phyloP scores from a whole-genome alignment of 2,888 invertebrate species.

The Timandra comae region DNA sequence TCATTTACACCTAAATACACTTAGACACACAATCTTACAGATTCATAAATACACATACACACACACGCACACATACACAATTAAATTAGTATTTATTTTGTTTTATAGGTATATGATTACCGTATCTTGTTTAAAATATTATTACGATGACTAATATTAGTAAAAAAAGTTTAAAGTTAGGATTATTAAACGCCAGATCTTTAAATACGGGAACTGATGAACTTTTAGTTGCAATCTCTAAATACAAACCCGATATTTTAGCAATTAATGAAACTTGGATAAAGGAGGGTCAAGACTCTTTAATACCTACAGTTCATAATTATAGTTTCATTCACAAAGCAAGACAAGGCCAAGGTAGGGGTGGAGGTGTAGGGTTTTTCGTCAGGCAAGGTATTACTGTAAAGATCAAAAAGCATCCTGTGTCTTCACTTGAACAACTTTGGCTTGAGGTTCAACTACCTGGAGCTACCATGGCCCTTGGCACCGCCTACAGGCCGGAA shows the following conservation, averaged over 20 bases:
- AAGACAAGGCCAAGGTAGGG: background rate
- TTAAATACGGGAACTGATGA: conserved; percentile 24
- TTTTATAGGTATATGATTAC: no score
- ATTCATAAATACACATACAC: no score
- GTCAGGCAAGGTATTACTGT: conserved; percentile 8
- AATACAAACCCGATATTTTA: conserved; percentile 12
- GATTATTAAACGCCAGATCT: conserved; percentile 21
- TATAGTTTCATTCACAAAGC: conserved; percentile 5
- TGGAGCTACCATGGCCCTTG: conserved; percentile 15
- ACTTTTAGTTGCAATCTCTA: conserved; percentile 8
- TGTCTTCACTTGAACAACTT: conserved; percentile 16
- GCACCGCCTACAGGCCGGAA: conserved; percentile 19
- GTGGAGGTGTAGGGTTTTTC: conserved; percentile 4
- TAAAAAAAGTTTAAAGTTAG: conserved; percentile 12
- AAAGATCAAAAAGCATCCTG: conserved; percentile 10
- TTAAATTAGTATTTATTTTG: no score
- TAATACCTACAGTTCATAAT: conserved; percentile 7
- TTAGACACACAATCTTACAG: no score
- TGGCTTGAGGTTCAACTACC: conserved; percentile 19
- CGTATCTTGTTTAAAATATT: no score
- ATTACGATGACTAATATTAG: background rate
- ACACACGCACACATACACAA: no score
- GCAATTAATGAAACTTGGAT: conserved; percentile 18
- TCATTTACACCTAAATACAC: no score
- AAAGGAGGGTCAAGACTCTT: conserved; percentile 2